phyloP scores from a whole-genome alignment of 1,140 invertebrate genomes.

The Bombus difficillimus region DNA sequence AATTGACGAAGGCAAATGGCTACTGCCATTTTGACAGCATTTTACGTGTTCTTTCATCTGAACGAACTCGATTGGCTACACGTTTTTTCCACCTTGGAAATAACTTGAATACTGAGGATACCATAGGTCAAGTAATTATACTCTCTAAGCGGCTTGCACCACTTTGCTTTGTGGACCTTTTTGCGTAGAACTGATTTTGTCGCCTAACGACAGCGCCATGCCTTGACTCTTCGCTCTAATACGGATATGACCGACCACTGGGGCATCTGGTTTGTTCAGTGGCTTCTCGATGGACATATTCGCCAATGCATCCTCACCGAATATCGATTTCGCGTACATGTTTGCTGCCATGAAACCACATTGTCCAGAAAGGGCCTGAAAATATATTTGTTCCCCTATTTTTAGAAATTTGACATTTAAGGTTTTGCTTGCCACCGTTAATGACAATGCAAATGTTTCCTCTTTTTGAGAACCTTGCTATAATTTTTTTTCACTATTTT shows the following conservation, averaged over 20 bases:
- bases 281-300: conserved; percentile 99
- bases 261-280: conserved; percentile 91
- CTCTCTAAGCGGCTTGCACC: conserved; percentile 83
- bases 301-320: conserved; percentile 99
- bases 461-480: no score
- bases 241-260: conserved; percentile 97
- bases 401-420: not conserved
- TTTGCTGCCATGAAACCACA: conserved; percentile 99
- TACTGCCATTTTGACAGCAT: not conserved
- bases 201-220: conserved; percentile 97
- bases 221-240: conserved; percentile 99
- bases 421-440: no score
- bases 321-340: conserved; percentile 99
- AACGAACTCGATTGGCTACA: not conserved
- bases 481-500: no score
- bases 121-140: not conserved
- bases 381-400: not conserved
- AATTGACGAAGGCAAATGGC: conserved; percentile 12
- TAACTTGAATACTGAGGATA: conserved; percentile 32
- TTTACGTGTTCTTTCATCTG: not conserved
- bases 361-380: conserved; percentile 94
- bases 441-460: no score
- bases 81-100: not conserved
- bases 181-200: conserved; percentile 98
- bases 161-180: conserved; percentile 86